phyloP scores from a whole-genome alignment of 2,888 invertebrate species.

The Morpho achilles region DNA sequence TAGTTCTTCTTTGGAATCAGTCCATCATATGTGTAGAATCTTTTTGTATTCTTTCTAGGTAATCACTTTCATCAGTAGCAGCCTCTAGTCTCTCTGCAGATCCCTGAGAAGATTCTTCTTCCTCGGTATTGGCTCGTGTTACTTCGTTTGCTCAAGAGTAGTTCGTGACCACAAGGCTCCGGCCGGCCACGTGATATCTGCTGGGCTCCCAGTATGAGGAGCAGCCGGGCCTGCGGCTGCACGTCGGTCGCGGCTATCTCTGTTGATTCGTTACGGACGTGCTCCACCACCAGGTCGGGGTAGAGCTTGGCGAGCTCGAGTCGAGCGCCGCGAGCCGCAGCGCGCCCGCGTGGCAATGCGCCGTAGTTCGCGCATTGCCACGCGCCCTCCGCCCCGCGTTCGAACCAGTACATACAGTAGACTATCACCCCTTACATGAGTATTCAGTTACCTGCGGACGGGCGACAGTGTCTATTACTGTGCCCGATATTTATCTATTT shows the following conservation, averaged over 20 bases:
- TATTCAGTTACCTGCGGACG: too few species aligned
- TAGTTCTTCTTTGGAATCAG: conserved; percentile 35
- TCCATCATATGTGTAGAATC: conserved; percentile 35
- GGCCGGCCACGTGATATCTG: conserved; percentile 58
- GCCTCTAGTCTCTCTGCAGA: conserved; percentile 60
- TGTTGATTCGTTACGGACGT: conserved; percentile 92
- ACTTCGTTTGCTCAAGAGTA: conserved; percentile 48
- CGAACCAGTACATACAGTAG: conserved; percentile 82
- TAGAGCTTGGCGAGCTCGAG: conserved; percentile 90
- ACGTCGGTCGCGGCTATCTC: conserved; percentile 91
- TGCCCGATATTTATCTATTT: too few species aligned
- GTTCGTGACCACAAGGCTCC: conserved; percentile 57
- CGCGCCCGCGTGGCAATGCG: conserved; percentile 76
- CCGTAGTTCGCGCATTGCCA: conserved; percentile 92
- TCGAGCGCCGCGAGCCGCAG: conserved; percentile 93
- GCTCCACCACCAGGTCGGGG: conserved; percentile 95
- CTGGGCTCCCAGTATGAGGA: conserved; percentile 85
- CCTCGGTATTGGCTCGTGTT: conserved; percentile 40
- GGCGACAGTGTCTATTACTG: too few species aligned
- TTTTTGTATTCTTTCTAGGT: conserved; percentile 41
- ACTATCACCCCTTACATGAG: too few species aligned
- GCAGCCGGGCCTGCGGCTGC: conserved; percentile 91
- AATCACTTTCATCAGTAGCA: conserved; percentile 48
- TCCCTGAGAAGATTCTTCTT: conserved; percentile 47
- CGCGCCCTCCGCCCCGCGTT: conserved; percentile 93